phyloP scores from a whole-genome alignment of 2,888 invertebrate genomes.

The Cremastinae sp. region DNA sequence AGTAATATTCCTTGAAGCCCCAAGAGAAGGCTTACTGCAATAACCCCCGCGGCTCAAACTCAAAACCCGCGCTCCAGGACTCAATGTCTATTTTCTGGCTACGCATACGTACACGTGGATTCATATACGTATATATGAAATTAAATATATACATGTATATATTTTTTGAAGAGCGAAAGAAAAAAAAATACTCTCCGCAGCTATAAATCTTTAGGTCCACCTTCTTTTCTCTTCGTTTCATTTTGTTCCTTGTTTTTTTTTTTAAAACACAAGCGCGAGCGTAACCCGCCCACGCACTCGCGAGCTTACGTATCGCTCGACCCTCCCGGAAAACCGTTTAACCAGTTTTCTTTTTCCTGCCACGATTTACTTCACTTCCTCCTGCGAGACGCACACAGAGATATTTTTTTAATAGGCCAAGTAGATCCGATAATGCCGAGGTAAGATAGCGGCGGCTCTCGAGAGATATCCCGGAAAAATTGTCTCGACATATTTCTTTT shows the following conservation, averaged over 20 bases:
- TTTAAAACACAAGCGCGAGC: conserved; percentile 56
- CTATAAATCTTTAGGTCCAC: conserved; percentile 62
- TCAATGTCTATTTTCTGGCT: conserved; percentile 65
- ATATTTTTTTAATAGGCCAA: conserved; percentile 22
- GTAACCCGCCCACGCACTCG: conserved; percentile 56
- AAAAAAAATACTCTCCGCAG: conserved; percentile 47
- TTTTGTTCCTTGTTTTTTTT: conserved; percentile 42
- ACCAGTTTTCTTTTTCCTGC: conserved; percentile 36
- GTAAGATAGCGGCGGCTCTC: conserved; percentile 1
- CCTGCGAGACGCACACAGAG: conserved; percentile 10
- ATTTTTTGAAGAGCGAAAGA: conserved; percentile 14
- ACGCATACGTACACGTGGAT: conserved; percentile 14
- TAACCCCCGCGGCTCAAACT: conserved; percentile 78
- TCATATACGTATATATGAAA: conserved; percentile 1
- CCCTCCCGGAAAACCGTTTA: conserved; percentile 39
- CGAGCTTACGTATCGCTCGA: conserved; percentile 38
- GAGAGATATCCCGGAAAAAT: too few relatives aligned
- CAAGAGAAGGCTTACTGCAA: conserved; percentile 80
- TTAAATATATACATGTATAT: background rate
- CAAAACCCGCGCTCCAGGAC: conserved; percentile 69
- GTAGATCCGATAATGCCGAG: conserved; percentile 22
- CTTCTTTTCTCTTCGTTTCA: conserved; percentile 37
- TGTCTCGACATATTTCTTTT: too few relatives aligned
- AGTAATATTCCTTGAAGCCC: conserved; percentile 79
- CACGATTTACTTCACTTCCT: conserved; percentile 31